Conservation (phyloP, 1,140 invertebrate genomes). For the Sinella curviseta region DNA sequence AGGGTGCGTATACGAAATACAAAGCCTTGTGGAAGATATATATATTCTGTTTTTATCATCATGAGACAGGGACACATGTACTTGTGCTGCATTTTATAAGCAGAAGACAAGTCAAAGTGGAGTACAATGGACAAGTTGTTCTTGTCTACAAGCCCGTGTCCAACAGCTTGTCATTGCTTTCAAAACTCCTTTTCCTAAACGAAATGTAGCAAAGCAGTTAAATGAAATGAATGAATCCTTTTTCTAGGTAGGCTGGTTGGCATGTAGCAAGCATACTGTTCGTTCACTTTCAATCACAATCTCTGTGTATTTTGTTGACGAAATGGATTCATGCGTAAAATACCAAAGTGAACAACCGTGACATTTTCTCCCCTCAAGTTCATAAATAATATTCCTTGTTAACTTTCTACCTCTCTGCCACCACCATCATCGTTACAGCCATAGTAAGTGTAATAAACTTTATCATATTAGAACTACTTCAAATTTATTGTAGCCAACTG, state of each 20-base stretch:
- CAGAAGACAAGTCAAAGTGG: not conserved
- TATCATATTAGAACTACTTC: too few relatives aligned
- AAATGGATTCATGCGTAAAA: conserved; percentile 6
- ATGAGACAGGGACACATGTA: not conserved
- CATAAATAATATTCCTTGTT: conserved; percentile 18
- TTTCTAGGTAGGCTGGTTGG: not conserved
- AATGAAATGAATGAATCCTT: conserved; percentile 4
- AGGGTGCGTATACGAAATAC: not conserved
- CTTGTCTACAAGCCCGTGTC: conserved; percentile 9
- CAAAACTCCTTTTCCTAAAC: not conserved
- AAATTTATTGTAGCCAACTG: too few relatives aligned
- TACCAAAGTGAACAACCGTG: conserved; percentile 12
- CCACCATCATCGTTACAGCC: too few relatives aligned
- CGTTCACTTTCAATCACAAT: not conserved
- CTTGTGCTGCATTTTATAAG: not conserved
- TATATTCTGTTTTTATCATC: not conserved
- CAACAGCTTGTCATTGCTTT: conserved; percentile 14
- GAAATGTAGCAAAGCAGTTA: not conserved
- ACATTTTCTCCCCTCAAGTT: not conserved
- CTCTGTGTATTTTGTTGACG: too few relatives aligned
- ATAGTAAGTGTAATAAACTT: too few relatives aligned
- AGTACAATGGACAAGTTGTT: conserved; percentile 18
- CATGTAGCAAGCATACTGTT: not conserved
- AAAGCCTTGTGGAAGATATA: not conserved
- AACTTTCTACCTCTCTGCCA: not conserved